Percentiles rank a stretch among this genome's conserved stretches.
These are phyloP conservation scores for Ciconia boyciana DNA, from an alignment of 2,113 vertebrate genomes.

Conservation along the genomic window DNA sequence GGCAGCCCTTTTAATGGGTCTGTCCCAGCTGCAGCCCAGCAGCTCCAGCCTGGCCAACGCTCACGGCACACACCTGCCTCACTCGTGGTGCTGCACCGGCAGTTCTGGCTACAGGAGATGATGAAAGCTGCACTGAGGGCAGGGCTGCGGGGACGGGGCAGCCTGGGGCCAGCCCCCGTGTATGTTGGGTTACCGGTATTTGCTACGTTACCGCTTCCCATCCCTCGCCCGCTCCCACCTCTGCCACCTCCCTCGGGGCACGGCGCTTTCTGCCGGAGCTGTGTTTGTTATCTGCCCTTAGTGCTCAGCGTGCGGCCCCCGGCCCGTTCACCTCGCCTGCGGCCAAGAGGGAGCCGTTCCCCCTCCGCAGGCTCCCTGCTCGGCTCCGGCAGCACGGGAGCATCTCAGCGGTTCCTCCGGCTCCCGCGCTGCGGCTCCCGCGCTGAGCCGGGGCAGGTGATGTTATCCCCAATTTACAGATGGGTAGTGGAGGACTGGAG, in stretches of 20 bases:
- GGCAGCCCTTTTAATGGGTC: not conserved
- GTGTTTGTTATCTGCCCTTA: rapidly evolving
- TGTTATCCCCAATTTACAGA: not conserved
- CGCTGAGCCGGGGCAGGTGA: not conserved
- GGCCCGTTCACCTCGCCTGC: not conserved
- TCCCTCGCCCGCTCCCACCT: not conserved
- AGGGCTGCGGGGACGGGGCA: not conserved
- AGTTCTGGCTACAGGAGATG: not conserved
- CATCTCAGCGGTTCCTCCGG: not conserved
- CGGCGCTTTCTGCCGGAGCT: rapidly evolving
- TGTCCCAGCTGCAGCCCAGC: not conserved
- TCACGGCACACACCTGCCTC: not conserved
- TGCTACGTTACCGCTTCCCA: not conserved
- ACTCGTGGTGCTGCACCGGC: rapidly evolving
- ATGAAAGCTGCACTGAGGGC: not conserved
- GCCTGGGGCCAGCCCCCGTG: rapidly evolving
- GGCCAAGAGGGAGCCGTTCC: not conserved
- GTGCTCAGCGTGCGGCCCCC: not conserved
- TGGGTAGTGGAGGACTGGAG: not conserved
- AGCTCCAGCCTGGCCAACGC: not conserved
- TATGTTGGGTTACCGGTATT: too few species aligned
- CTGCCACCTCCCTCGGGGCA: not conserved
- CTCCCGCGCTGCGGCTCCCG: rapidly evolving
- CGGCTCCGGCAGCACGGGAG: not conserved
- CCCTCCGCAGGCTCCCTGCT: rapidly evolving